phyloP scores from a whole-genome alignment of 2,888 invertebrate genomes.

The Andrena praecox region DNA sequence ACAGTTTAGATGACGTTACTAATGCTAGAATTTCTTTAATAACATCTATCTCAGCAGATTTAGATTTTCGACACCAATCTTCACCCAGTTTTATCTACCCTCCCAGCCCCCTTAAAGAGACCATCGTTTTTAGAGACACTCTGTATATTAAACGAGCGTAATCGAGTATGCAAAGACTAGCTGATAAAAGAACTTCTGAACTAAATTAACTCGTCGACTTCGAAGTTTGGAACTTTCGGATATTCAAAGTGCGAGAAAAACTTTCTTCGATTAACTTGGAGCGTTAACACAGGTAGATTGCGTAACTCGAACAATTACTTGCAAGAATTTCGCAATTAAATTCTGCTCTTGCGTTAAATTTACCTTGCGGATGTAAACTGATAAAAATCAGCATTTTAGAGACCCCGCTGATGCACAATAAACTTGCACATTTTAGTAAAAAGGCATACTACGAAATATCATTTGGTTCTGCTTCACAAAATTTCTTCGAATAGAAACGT shows the following conservation, averaged over 20 bases:
- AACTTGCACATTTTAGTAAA: too few relatives aligned
- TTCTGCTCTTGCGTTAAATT: constrained; percentile 4
- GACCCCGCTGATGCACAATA: too few relatives aligned
- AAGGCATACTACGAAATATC: too few relatives aligned
- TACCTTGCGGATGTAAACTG: background rate
- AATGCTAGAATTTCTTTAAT: too few relatives aligned
- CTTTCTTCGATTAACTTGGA: constrained; percentile 41
- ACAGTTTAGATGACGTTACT: too few relatives aligned
- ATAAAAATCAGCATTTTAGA: background rate
- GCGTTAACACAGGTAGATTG: constrained; percentile 38
- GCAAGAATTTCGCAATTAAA: constrained; percentile 40
- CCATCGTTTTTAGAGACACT: too few relatives aligned
- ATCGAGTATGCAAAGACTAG: background rate
- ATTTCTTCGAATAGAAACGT: background rate
- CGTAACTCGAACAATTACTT: constrained; percentile 22
- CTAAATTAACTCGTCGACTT: constrained; percentile 40
- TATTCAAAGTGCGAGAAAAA: constrained; percentile 29
- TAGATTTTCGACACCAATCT: too few relatives aligned
- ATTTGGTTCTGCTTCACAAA: background rate
- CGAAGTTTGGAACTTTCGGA: constrained; percentile 25
- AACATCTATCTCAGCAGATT: too few relatives aligned
- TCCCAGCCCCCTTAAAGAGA: too few relatives aligned
- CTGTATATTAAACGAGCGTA: constrained; percentile 18
- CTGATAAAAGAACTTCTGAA: constrained; percentile 36
- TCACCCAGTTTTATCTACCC: too few relatives aligned